These are phyloP conservation scores for Malurus leucopterus DNA, from an alignment of 2,797 vertebrate species.

Conservation along the genomic window DNA sequence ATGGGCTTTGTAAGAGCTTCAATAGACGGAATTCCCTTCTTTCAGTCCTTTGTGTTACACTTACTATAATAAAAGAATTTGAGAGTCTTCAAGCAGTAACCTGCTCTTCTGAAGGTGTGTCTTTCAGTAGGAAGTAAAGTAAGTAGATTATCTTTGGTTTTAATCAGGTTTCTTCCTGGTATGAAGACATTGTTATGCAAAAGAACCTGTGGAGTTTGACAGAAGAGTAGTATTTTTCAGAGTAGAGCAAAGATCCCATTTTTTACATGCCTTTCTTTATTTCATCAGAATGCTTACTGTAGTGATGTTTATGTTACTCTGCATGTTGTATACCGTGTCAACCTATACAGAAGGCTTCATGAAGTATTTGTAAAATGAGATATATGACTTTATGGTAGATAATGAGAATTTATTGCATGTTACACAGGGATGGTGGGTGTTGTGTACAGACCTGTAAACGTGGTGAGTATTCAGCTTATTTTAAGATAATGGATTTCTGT, in stretches of 20 bases:
- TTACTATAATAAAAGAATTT: neutral
- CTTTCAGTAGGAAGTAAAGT: neutral
- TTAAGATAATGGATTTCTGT: neutral
- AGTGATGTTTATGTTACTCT: neutral
- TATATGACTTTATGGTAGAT: neutral
- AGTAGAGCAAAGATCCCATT: neutral
- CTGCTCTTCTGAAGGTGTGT: neutral
- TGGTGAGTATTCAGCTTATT: neutral
- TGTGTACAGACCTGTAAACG: neutral
- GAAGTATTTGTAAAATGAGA: neutral
- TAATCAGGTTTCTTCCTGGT: slow-evolving; percentile 12
- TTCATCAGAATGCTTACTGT: neutral
- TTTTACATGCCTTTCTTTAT: neutral
- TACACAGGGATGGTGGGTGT: neutral
- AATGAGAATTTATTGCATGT: neutral
- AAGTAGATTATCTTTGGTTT: neutral
- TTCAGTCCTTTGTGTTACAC: neutral
- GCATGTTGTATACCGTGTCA: neutral
- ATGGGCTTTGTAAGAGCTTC: neutral
- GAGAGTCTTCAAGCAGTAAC: neutral
- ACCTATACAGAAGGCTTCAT: neutral
- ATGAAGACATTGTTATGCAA: neutral
- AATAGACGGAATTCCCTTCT: neutral
- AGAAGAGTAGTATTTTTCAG: neutral
- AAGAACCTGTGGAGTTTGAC: neutral